These are phyloP conservation scores for Aleiodes alternator DNA, from an alignment of 2,888 invertebrate species.

Conservation along the genomic window DNA sequence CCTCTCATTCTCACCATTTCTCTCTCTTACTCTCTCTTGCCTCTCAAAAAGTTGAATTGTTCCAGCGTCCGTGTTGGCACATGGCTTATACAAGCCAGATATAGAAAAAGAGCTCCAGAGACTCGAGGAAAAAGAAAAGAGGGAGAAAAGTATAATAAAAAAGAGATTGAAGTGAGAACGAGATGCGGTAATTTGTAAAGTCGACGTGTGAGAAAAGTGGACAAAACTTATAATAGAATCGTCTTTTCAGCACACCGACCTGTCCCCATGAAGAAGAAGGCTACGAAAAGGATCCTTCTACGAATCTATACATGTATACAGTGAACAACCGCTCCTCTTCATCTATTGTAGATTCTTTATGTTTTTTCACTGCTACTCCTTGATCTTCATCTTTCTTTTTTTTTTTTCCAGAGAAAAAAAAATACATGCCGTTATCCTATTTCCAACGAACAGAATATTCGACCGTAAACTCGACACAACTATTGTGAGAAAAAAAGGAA, in stretches of 20 bases:
- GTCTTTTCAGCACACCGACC: constrained; percentile 62
- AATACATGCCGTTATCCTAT: constrained; percentile 8
- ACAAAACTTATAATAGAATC: constrained; percentile 68
- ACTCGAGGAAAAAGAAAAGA: constrained; percentile 10
- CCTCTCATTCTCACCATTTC: constrained; percentile 40
- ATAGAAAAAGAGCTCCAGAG: constrained; percentile 26
- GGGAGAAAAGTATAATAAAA: constrained; percentile 14
- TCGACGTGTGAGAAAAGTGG: constrained; percentile 58
- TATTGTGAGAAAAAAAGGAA: constrained; percentile 46
- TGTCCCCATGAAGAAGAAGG: constrained; percentile 60
- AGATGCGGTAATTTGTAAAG: constrained; percentile 57
- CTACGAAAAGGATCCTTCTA: constrained; percentile 14
- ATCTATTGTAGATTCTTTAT: constrained; percentile 1
- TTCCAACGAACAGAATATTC: constrained; percentile 60
- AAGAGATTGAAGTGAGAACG: constrained; percentile 25
- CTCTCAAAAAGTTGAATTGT: constrained; percentile 55
- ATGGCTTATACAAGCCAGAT: constrained; percentile 42
- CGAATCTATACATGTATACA: neutral
- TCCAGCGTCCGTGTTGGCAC: constrained; percentile 43
- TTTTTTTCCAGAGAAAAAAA: constrained; percentile 11
- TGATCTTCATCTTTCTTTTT: constrained; percentile 20
- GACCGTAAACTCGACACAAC: constrained; percentile 69
- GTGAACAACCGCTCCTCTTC: constrained; percentile 39
- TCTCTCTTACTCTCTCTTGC: constrained; percentile 43
- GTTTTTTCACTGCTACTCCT: constrained; percentile 25